Base-by-base conservation (phyloP, 1,140 invertebrate species). In the Drosophila oshimai region DNA sequence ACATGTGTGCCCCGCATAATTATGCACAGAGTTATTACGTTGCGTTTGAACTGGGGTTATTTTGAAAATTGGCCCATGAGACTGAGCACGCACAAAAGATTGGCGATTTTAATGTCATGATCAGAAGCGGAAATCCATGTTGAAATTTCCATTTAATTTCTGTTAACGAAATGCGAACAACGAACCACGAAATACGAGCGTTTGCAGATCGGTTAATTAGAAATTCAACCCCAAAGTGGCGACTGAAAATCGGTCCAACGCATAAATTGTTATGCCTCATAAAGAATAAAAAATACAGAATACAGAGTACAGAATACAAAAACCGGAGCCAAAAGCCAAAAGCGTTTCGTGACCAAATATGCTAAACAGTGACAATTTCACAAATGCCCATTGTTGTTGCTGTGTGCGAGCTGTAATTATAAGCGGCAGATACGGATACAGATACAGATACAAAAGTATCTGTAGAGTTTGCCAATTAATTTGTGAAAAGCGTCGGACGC, bases 311-410 rank as follows among this genome's bases (percentile, higher is more conserved):
- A n/a, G n/a, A n/a, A 79, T 71, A 71, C 51, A 68, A 64, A 57
- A 71, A 51, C 31, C 55, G 62, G 60, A 70, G 73, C 64, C 57
- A 70, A 51, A 76, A 72, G 62, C 76, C 53, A 51, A 44, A 80
- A 84, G 51, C 80, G 34, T 86, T 76, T 86, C 81, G 81, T 86
- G 81, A 86, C 81, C 81, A 87, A 86, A 86, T 86, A 86, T 86
- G 81, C 81, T 86, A 86, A 86, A 81, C 58, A 86, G 81, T 86
- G 81, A 86, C 81, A 86, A 87, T 86, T 86, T 87, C 81, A 86
- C 81, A 87, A 86, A 86, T 87, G 68, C 71, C 81, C 79, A 84
- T 84, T 84, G 80, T 65, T 50, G 53, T 55, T 22, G 13, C 18
- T 74, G 60, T 80, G 55, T 36, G 64, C 72, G 45, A 81, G 62